phyloP scores from a whole-genome alignment of 2,797 vertebrate species.

The Rousettus madagascariensis region DNA sequence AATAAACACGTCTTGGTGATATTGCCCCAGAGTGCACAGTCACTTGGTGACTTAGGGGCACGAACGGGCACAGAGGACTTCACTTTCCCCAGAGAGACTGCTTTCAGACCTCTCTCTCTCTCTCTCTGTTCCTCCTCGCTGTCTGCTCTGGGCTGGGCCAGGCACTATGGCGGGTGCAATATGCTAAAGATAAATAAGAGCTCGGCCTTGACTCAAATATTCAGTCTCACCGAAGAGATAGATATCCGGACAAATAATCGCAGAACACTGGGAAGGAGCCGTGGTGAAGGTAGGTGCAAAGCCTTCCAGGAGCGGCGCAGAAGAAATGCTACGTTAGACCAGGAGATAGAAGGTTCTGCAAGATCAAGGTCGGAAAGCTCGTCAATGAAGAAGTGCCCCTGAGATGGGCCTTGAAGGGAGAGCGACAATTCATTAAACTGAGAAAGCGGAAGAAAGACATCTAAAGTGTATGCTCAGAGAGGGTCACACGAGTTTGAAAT shows the following conservation, averaged over 20 bases:
- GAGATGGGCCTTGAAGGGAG: background rate
- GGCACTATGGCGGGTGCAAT: background rate
- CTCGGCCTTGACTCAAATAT: background rate
- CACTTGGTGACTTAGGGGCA: background rate
- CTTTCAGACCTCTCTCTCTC: background rate
- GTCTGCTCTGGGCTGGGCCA: background rate
- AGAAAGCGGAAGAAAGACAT: background rate
- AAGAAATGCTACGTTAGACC: background rate
- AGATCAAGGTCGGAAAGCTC: slow-evolving; percentile 39
- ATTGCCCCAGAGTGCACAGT: background rate
- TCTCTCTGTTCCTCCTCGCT: background rate
- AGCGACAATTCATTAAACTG: background rate
- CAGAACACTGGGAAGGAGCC: background rate
- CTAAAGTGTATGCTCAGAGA: background rate
- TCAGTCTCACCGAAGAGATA: background rate
- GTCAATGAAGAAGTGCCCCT: background rate
- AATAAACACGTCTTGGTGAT: background rate
- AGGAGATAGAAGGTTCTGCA: background rate
- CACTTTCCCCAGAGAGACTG: background rate
- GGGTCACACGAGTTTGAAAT: background rate
- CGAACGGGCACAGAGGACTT: accelerated
- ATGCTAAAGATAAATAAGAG: background rate
- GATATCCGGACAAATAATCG: background rate
- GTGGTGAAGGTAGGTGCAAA: background rate
- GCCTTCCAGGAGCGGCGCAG: background rate